A percentile compares a stretch with the other conserved stretches of the same genome.
Evolutionary conservation across 2,113 vertebrate genomes (phyloP).

Genomic region (Tenrec ecaudatus): DNA sequence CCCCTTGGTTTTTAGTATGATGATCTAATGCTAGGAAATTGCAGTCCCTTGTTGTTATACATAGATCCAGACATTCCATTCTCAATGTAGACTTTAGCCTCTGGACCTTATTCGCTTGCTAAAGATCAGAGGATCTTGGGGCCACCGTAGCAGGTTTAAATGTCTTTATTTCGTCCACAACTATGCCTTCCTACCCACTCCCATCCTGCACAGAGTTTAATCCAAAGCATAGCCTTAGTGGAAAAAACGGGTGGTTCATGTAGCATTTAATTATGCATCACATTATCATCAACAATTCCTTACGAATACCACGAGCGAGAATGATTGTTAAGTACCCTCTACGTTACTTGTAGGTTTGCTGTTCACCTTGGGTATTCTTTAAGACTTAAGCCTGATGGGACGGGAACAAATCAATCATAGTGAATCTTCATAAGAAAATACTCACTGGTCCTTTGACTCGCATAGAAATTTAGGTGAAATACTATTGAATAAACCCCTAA

Average conservation of each 20-base stretch:
- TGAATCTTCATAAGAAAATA: not conserved
- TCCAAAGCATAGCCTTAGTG: not conserved
- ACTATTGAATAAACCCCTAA: not conserved
- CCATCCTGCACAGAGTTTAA: constrained; percentile 38
- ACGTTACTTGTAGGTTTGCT: constrained; percentile 1
- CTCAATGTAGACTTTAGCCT: constrained; percentile 65
- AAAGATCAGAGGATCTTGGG: constrained; percentile 66
- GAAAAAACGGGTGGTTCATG: constrained; percentile 37
- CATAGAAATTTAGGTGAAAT: constrained; percentile 2
- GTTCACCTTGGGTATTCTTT: constrained; percentile 9
- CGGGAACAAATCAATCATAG: not conserved
- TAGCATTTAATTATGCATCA: constrained; percentile 20
- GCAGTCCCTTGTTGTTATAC: constrained; percentile 63
- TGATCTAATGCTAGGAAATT: constrained; percentile 80
- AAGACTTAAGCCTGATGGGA: not conserved
- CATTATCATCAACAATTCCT: constrained; percentile 1
- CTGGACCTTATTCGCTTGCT: constrained; percentile 62
- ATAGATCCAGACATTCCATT: constrained; percentile 76
- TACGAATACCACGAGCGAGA: not conserved
- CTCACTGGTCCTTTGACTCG: constrained; percentile 9
- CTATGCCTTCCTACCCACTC: constrained; percentile 31
- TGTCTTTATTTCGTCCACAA: constrained; percentile 61
- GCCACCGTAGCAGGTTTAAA: constrained; percentile 61
- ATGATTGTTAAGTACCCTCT: constrained; percentile 37
- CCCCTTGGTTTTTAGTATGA: constrained; percentile 76